A percentile compares a stretch with the other conserved stretches of the same genome.
These are phyloP conservation scores for Lamellibrachia luymesi DNA, from an alignment of 1,140 invertebrate genomes.

Conservation along the genomic window DNA sequence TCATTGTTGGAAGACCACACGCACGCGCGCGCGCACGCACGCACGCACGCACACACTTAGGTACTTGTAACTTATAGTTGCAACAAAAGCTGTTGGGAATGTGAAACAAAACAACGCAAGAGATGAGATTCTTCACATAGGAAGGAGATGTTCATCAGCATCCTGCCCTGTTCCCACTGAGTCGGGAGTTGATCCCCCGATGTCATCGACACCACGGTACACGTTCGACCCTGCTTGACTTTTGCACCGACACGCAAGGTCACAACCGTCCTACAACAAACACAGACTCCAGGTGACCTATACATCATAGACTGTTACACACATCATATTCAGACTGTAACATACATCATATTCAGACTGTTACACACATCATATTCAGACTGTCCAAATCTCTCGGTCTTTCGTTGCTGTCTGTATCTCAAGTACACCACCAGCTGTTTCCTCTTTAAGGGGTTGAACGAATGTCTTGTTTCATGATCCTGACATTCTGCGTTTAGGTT, in stretches of 20 bases:
- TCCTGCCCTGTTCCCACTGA: not conserved
- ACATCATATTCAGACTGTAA: too few relatives aligned
- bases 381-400: too few relatives aligned
- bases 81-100: not conserved
- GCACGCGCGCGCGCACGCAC: not conserved
- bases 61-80: not conserved
- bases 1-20: not conserved
- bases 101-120: not conserved
- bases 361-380: too few relatives aligned
- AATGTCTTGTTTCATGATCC: too few relatives aligned
- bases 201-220: not conserved
- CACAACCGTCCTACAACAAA: not conserved
- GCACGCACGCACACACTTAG: not conserved
- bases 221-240: not conserved
- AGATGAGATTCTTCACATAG: not conserved
- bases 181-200: not conserved
- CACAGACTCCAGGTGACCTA: not conserved
- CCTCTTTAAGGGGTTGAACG: too few relatives aligned
- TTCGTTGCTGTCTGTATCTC: too few relatives aligned
- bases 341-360: too few relatives aligned
- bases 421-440: too few relatives aligned
- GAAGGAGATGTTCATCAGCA: not conserved
- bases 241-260: not conserved
- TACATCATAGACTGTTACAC: too few relatives aligned
- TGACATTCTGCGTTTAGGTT: too few relatives aligned